A percentile compares a stretch with the other conserved stretches of the same genome.
These are phyloP conservation scores for Larimichthys polyactis DNA, from an alignment of 2,113 vertebrate genomes.

Conservation along the genomic window DNA sequence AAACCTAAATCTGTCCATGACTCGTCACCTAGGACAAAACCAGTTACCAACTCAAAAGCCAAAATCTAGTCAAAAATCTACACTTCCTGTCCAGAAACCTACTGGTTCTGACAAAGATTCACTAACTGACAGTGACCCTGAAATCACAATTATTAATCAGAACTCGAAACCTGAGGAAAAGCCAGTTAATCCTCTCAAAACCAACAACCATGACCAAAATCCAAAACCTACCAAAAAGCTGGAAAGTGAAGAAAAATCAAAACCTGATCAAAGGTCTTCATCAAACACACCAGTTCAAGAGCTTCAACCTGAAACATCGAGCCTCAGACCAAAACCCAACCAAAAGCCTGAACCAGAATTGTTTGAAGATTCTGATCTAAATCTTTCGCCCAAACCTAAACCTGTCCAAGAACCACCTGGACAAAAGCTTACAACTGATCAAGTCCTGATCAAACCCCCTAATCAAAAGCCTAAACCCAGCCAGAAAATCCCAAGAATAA, in stretches of 20 bases:
- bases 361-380: not conserved
- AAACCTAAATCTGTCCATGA: conserved; percentile 6
- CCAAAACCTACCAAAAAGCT: too few relatives aligned
- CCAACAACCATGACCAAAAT: too few relatives aligned
- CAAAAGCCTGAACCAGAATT: conserved; percentile 9
- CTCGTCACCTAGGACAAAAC: not conserved
- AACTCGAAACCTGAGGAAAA: too few relatives aligned
- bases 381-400: not conserved
- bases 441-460: rapidly evolving
- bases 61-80: conserved; percentile 37
- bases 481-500: conserved; percentile 18
- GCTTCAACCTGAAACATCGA: conserved; percentile 1
- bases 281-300: not conserved
- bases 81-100: conserved; percentile 16
- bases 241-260: too few relatives aligned
- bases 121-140: too few relatives aligned
- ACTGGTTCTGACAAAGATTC: not conserved
- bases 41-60: conserved; percentile 8
- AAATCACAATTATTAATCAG: too few relatives aligned
- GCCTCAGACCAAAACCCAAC: not conserved
- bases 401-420: conserved; percentile 19
- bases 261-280: not conserved
- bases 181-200: too few relatives aligned
- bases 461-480: conserved; percentile 37
- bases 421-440: conserved; percentile 6